Percentiles rank a stretch among this genome's conserved stretches.
Conservation (phyloP, 1,140 invertebrate genomes). For the Himalopsyche phryganea region DNA sequence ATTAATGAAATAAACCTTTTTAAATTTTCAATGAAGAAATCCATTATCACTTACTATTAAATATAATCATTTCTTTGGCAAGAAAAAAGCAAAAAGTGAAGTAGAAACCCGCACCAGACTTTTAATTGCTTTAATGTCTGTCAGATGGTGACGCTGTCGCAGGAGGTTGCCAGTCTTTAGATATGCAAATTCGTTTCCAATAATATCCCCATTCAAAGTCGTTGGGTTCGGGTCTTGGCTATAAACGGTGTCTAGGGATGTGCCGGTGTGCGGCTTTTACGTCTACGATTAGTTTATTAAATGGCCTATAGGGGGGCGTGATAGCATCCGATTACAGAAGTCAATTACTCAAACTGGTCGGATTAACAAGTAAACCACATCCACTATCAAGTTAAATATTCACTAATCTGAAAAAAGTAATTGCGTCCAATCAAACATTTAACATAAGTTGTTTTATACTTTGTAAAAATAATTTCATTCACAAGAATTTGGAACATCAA, state of each 20-base stretch:
- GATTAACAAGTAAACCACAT: background rate
- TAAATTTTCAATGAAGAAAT: too few relatives aligned
- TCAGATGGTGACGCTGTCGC: conserved; percentile 22
- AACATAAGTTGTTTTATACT: too few relatives aligned
- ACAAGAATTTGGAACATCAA: too few relatives aligned
- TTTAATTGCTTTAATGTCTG: conserved; percentile 31
- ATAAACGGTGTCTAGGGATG: conserved; percentile 20
- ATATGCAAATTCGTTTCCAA: conserved; percentile 34
- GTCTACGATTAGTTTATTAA: conserved; percentile 29
- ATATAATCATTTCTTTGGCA: too few relatives aligned
- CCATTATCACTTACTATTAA: too few relatives aligned
- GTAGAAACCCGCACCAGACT: conserved; percentile 30
- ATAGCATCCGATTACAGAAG: conserved; percentile 11
- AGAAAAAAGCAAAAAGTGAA: conserved; percentile 28
- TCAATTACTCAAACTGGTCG: conserved; percentile 10
- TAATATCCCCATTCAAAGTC: conserved; percentile 28
- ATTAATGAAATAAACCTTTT: too few relatives aligned
- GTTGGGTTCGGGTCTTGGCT: conserved; percentile 16
- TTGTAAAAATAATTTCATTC: too few relatives aligned
- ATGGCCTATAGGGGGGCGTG: conserved; percentile 13
- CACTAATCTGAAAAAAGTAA: too few relatives aligned
- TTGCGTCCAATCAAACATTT: too few relatives aligned
- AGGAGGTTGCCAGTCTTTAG: conserved; percentile 27
- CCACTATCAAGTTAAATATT: background rate
- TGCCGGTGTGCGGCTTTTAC: background rate